Evolutionary conservation across 2,797 vertebrate genomes (phyloP).

Genomic region (Hypotaenidia okinawae): DNA sequence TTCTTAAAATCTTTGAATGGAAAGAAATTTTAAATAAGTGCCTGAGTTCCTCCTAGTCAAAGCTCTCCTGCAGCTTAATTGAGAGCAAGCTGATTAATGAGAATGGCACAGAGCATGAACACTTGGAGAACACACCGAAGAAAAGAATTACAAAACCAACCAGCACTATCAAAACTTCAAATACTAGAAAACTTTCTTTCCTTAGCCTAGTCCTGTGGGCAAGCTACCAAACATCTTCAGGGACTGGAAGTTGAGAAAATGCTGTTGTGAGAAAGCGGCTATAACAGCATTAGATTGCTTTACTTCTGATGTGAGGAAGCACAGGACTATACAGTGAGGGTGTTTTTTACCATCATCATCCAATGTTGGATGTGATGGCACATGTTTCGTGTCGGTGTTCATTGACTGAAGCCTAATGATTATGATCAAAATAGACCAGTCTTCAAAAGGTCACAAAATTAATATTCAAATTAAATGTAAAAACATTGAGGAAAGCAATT

Average conservation of each 20-base stretch:
- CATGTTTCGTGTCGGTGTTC: neutral
- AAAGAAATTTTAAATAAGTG: neutral
- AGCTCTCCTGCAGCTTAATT: neutral
- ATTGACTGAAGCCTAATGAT: neutral
- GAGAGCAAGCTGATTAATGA: neutral
- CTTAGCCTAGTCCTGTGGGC: neutral
- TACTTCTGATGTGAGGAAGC: neutral
- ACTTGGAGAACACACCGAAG: neutral
- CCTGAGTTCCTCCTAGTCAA: neutral
- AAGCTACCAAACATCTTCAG: neutral
- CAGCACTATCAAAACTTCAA: neutral
- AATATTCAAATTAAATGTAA: neutral
- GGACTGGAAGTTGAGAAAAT: neutral
- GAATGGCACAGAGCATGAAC: rapidly evolving
- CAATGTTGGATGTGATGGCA: neutral
- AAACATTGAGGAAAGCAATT: neutral
- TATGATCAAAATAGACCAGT: neutral
- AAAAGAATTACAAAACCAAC: neutral
- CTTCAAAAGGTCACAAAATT: neutral
- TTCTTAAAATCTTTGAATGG: neutral
- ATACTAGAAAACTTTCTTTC: neutral
- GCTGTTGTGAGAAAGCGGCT: neutral
- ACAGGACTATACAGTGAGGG: neutral
- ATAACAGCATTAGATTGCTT: neutral
- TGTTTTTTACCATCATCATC: neutral